Evolutionary conservation across 2,113 vertebrate genomes (phyloP), one percentile per base, ranked within the genome.

Genomic region (Rousettus leschenaultii): DNA sequence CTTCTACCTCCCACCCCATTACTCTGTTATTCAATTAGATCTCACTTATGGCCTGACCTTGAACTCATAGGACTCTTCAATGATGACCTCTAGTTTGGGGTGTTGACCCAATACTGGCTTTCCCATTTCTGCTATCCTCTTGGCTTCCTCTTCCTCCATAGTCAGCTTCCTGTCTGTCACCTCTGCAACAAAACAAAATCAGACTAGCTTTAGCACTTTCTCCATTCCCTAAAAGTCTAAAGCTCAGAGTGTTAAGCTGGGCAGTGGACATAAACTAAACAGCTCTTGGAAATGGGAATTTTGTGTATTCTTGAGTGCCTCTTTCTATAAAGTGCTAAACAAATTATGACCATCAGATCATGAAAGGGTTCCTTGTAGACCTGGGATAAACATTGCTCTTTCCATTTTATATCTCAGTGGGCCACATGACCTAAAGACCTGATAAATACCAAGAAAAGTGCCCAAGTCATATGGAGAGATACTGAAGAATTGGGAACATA

Each of bases 31-130:
- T 63, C 85, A 65, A 74, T 94, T 94, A 88, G 26, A 80, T 63
- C 57, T 95, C 91, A 92, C 57, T 78, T 59, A 94, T 95, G 80
- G 35, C 96, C 98, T 98, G 97, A 99, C 99, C 99, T 99, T 99
- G 98, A 99, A 99, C 98, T 99, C 99, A 73, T 99, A 99, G 3
- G 99, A 99, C 97, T 99, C 99, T 97, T 99, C 99, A 90, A 99
- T 99, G 98, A 99, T 99, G 96, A 99, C 99, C 98, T 99, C 99
- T 82, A 99, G 98, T 98, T 99, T 99, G 92, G 99, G 98, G 97
- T 99, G 99, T 97, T 99, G 99, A 51, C 99, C 99, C 68, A 99
- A 97, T 83, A 99, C 97, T 5, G 99, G 99, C 92, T 99, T 99
- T 35, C 99, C 99, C 99, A 99, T 99, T 97, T 99, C 99, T 63